Percentiles rank a stretch among this genome's conserved stretches.
phyloP scores from a whole-genome alignment of 92 coral and sea anemone genomes.

The Isaurus tuberculatus region DNA sequence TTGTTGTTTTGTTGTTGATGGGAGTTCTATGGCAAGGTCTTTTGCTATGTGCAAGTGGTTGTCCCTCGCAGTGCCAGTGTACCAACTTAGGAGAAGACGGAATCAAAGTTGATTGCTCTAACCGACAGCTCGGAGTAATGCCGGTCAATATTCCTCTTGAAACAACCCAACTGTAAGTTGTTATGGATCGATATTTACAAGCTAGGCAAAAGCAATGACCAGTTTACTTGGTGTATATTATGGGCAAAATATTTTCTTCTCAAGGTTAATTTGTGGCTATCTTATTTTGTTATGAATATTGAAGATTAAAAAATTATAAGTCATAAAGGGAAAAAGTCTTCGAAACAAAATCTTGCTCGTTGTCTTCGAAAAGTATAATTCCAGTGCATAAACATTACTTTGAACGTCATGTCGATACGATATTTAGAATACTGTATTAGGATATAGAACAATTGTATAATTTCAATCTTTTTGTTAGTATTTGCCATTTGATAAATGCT shows the following conservation, averaged over 20 bases:
- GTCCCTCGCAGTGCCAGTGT: conserved; percentile 32
- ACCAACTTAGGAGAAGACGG: not conserved
- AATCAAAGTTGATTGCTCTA: conserved; percentile 45
- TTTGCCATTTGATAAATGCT: not conserved
- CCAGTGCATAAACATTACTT: not conserved
- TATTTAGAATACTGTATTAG: not conserved
- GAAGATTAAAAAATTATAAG: conserved; percentile 14
- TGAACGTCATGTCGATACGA: not conserved
- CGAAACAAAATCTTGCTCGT: conserved; percentile 7
- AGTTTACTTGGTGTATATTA: not conserved
- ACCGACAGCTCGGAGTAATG: conserved; percentile 17
- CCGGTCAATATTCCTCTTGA: conserved; percentile 27
- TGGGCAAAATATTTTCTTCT: not conserved
- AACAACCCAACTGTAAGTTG: conserved; percentile 41
- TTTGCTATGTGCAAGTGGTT: conserved; percentile 1
- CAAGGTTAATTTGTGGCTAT: not conserved
- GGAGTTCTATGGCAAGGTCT: not conserved
- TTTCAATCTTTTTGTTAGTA: not conserved
- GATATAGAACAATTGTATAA: not conserved
- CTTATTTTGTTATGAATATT: not conserved
- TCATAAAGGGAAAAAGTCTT: not conserved
- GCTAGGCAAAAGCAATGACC: not conserved
- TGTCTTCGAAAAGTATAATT: not conserved
- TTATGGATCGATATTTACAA: not conserved
- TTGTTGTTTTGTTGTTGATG: not conserved